Conservation (phyloP, 2,113 vertebrate genomes). For the Gymnorhina tibicen region DNA sequence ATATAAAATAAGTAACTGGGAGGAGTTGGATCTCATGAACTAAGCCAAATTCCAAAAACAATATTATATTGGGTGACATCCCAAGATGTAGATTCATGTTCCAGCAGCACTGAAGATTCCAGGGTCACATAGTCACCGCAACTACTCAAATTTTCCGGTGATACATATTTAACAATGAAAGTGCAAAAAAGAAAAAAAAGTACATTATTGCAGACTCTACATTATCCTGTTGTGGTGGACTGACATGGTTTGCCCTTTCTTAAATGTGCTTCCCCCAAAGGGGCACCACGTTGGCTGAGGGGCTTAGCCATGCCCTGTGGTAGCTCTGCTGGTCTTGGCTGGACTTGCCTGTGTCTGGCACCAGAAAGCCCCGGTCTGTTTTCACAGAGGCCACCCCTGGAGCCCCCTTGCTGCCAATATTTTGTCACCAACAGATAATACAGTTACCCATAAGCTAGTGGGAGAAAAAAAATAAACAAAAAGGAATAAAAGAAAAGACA, state of each 20-base stretch:
- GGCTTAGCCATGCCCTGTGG: accelerated
- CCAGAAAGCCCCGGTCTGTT: accelerated
- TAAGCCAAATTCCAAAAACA: neutral
- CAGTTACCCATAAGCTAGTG: neutral
- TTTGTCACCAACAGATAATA: neutral
- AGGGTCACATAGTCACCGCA: neutral
- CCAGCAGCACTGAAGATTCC: neutral
- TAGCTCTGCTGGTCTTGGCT: neutral
- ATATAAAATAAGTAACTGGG: neutral
- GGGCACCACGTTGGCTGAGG: neutral
- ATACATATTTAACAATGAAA: neutral
- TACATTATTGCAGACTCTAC: neutral
- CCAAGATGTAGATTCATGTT: neutral
- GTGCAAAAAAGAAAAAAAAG: neutral
- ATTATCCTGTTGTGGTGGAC: neutral
- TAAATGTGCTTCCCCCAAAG: accelerated
- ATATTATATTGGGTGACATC: neutral
- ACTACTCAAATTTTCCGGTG: neutral
- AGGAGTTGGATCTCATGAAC: neutral
- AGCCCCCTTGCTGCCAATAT: neutral
- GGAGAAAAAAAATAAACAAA: neutral
- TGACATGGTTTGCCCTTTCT: neutral
- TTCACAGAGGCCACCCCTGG: no score
- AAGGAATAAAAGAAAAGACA: accelerated
- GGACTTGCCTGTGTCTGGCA: neutral